A percentile compares a stretch with the other conserved stretches of the same genome.
These are phyloP conservation scores for Nycticebus coucang DNA, from an alignment of 2,113 vertebrate species.

Conservation along the genomic window DNA sequence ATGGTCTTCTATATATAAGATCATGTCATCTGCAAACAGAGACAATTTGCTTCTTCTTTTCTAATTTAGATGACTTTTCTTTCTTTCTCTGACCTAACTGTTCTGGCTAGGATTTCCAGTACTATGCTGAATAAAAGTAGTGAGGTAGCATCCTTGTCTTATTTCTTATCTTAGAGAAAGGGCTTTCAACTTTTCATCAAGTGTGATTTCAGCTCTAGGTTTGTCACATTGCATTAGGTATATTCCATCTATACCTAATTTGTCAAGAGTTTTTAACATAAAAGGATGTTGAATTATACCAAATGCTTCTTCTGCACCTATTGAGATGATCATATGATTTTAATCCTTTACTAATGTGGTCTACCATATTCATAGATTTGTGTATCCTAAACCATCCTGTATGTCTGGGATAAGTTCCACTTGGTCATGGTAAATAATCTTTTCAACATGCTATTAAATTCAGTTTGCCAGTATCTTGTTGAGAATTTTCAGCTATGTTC, in stretches of 20 bases:
- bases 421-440: background rate
- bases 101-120: background rate
- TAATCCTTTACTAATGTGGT: background rate
- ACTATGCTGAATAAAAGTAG: background rate
- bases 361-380: background rate
- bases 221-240: background rate
- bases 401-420: background rate
- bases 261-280: background rate
- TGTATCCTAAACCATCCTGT: background rate
- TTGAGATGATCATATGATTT: background rate
- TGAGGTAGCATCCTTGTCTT: background rate
- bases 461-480: background rate
- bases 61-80: background rate
- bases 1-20: background rate
- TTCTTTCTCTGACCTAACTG: background rate
- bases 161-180: background rate
- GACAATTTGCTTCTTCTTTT: background rate
- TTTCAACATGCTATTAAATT: background rate
- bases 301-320: background rate
- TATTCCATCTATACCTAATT: background rate
- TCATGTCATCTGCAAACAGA: background rate
- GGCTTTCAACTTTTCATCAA: background rate
- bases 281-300: background rate
- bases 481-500: background rate
- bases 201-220: background rate